Evolutionary conservation across 1,140 invertebrate species (phyloP), one percentile per base, ranked within the genome.

Genomic region (Chrysoperla carnea): DNA sequence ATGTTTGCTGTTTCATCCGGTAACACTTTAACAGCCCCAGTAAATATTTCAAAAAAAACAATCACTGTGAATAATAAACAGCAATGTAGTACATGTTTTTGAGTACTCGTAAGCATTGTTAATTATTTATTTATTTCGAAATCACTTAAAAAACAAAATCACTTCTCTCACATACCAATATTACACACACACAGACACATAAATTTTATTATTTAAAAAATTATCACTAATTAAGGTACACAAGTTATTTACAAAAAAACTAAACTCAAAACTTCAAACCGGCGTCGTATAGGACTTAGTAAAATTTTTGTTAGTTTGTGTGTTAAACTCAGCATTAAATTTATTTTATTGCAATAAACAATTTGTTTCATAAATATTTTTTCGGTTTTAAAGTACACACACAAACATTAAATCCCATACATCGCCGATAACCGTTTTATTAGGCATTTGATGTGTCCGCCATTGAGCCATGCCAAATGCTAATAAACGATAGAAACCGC

Each of bases 71-170:
- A 61, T 49, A 90, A 71, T 41, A 87, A 63, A 50, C 69, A 66
- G 58, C 85, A 88, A 60, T 93, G 88, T 37, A 88, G 64, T 46
- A 73, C 57, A 59, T 86, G 82, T 57, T 84, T 84, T 13, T 69
- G 66, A 56, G 62, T 65, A 51, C 76, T 77, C 54, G 62, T 77
- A 52, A 79, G 56, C 70, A 75, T 74, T 48, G 50, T 61, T 55
- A 38, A 55, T 58, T 46, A 41, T 3, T 23, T 3, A 23, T 23
- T 23, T 33, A 33, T 11, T 33, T 56, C 54, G 7, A 36, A 36
- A 36, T 38, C 9, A 12, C 37, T 33, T 33, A 33, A 2, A 33
- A 33, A 12, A 2, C 2, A 11, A 11, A 11, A 33, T 33, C 31
- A 11, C 31, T 9, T 33, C 8, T 7, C 6, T 33, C n/a, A 11